Conservation (phyloP, 2,797 vertebrate species). For the Pempheris klunzingeri region DNA sequence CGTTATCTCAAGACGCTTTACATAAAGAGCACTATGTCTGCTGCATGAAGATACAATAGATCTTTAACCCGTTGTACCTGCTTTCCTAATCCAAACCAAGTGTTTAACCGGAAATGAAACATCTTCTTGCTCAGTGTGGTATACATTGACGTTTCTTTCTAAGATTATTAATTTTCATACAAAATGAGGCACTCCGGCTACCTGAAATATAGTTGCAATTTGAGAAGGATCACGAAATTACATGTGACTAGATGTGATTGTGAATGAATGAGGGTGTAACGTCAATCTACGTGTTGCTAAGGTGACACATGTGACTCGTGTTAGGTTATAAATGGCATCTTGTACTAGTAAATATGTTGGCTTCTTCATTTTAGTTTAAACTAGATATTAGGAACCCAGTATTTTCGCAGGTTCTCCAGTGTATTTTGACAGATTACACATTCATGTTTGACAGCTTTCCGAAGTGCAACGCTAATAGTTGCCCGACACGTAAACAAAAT, state of each 20-base stretch:
- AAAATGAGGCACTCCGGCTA: background rate
- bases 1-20: no score
- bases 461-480: background rate
- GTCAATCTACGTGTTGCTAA: background rate
- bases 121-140: background rate
- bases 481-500: slow-evolving; percentile 41
- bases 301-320: background rate
- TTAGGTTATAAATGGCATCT: background rate
- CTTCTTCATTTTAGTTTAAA: rapidly evolving
- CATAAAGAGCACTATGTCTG: background rate
- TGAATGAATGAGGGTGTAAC: background rate
- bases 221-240: background rate
- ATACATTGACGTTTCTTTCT: background rate
- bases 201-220: background rate
- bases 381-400: background rate
- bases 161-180: background rate
- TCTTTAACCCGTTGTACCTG: background rate
- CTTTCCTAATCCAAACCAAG: background rate
- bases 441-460: background rate
- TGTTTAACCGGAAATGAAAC: background rate
- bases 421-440: background rate
- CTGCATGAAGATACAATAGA: background rate
- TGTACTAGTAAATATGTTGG: background rate
- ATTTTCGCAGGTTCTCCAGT: background rate
- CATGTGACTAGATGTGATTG: background rate